Conservation (phyloP, 2,888 invertebrate genomes). For the Pandemis cinnamomeana region DNA sequence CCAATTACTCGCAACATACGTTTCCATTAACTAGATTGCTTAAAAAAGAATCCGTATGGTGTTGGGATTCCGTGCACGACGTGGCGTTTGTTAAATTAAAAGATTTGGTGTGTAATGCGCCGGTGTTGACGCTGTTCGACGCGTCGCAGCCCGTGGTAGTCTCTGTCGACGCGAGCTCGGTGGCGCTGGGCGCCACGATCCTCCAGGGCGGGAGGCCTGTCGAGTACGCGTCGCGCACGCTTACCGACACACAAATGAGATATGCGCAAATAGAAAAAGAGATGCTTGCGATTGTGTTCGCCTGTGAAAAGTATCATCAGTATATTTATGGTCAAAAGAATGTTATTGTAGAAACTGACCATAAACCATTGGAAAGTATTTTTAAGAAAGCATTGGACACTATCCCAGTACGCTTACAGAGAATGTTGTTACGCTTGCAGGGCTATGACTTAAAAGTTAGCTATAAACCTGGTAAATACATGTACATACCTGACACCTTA, state of each 20-base stretch:
- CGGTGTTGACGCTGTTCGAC: conserved; percentile 20
- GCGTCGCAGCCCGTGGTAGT: not conserved
- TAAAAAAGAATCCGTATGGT: conserved; percentile 15
- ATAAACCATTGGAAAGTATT: conserved; percentile 25
- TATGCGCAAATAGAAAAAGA: conserved; percentile 46
- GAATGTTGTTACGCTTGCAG: conserved; percentile 18
- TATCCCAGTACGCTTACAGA: conserved; percentile 25
- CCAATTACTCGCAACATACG: conserved; percentile 20
- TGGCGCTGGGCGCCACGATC: conserved; percentile 42
- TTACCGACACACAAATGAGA: conserved; percentile 37
- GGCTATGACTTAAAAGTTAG: conserved; percentile 13
- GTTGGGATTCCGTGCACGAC: conserved; percentile 8
- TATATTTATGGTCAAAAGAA: conserved; percentile 25
- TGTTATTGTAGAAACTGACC: conserved; percentile 21
- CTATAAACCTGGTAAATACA: conserved; percentile 30
- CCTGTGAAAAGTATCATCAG: conserved; percentile 30
- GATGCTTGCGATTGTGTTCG: conserved; percentile 41
- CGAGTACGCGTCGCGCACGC: conserved; percentile 43
- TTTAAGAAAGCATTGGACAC: conserved; percentile 23
- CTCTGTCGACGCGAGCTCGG: conserved; percentile 12
- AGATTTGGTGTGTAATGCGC: conserved; percentile 13
- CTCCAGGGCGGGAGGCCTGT: conserved; percentile 44
- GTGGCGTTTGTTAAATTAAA: conserved; percentile 10
- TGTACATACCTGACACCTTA: conserved; percentile 26
- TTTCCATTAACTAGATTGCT: conserved; percentile 8